Evolutionary conservation across 1,140 invertebrate genomes (phyloP), one percentile per base, ranked within the genome.

Genomic region (Prorops nasuta): DNA sequence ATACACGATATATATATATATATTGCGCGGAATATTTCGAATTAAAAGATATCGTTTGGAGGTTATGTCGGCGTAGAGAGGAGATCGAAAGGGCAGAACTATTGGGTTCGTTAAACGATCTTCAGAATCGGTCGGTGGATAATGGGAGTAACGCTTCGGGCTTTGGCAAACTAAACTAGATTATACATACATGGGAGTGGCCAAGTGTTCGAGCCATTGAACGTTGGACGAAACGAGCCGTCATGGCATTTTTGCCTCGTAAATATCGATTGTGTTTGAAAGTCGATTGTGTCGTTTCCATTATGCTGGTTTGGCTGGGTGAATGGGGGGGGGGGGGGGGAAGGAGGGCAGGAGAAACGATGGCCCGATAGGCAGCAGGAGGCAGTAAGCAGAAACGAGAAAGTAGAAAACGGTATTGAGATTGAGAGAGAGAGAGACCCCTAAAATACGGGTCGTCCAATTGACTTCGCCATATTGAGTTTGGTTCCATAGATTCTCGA

Each of bases 401-500:
- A 45, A 44, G n/a, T 49, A 32, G 22, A 45, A 35, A 51, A 47
- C 52, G 57, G 51, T 52, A 51, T 51, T 55, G 51, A 56, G 24
- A 58, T 49, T 44, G 44, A 44, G 47, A 42, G 51, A 44, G 49
- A 36, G 51, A 54, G 34, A 44, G 52, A 55, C 56, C 49, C 60
- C 58, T 46, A 60, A 67, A 68, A 61, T 68, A 61, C 60, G 50
- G 54, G 32, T 51, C 63, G 57, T 64, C 62, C 71, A 71, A 74
- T 71, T 74, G 71, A 74, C 69, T 73, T 54, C 58, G 65, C 68
- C 67, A 71, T 72, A 74, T 72, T 73, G 69, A 72, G 51, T 72
- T 72, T 69, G 64, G 64, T 72, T 72, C 67, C 72, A 68, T 72
- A 62, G 67, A 62, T 58, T 69, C 67, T 72, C 64, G 66, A 72